These are phyloP conservation scores for Steatocranus sp. DNA, from an alignment of 2,797 vertebrate genomes.

Conservation along the genomic window DNA sequence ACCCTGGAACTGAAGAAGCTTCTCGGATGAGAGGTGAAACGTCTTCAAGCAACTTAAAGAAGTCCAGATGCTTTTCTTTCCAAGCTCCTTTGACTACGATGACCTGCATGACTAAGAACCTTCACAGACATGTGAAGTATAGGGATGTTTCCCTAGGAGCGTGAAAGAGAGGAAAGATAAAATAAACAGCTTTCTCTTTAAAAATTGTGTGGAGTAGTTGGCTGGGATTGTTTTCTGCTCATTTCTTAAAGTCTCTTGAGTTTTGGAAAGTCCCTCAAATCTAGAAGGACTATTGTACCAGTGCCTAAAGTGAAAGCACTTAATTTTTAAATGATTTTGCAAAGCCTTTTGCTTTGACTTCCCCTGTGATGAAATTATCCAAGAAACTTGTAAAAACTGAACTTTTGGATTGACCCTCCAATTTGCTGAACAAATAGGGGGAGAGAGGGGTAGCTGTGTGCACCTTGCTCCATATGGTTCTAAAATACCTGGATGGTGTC, in stretches of 20 bases:
- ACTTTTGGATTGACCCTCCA: neutral
- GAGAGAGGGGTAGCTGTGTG: neutral
- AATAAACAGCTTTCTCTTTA: neutral
- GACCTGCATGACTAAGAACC: neutral
- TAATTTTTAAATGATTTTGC: neutral
- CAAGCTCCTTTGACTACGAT: neutral
- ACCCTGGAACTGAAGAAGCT: neutral
- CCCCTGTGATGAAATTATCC: neutral
- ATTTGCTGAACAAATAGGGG: neutral
- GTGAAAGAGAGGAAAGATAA: neutral
- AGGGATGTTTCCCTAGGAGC: neutral
- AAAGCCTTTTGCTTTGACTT: neutral
- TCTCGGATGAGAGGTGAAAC: neutral
- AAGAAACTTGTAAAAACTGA: neutral
- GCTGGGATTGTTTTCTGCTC: neutral
- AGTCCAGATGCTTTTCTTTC: neutral
- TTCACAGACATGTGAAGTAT: neutral
- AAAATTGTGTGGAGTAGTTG: neutral
- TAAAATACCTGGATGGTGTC: neutral
- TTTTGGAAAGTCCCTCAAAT: neutral
- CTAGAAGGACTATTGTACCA: neutral
- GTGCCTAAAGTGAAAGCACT: neutral
- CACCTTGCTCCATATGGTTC: neutral
- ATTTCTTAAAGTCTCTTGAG: neutral
- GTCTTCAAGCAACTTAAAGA: neutral